Base-by-base conservation (phyloP, 1,140 invertebrate genomes). In the Himalopsyche phryganea region DNA sequence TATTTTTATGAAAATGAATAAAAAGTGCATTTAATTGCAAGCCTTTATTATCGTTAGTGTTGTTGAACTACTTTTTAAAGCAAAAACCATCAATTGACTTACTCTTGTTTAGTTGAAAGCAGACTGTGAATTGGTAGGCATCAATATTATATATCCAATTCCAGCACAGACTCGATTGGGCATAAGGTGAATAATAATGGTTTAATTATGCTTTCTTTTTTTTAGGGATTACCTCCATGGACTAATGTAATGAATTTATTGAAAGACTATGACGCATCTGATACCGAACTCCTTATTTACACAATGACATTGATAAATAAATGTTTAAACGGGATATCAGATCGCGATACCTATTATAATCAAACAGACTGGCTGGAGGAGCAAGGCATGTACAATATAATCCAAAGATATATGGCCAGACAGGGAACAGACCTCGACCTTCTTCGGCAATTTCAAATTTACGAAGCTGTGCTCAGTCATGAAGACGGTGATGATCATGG, bases 311-410 rank as follows among this genome's bases (percentile, higher is more conserved):
- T 99, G 38, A 88, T 99, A 61, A 99, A 99, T 76, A 97, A 96
- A 79, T 94, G 94, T 20, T 73, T 99, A 11, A 95, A 94, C 71
- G 96, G 95, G 6, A 86, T 98, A 51, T 92, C 93, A 0, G 96
- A 98, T 76, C 92, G 96, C 75, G 95, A 98, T 71, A 93, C 90
- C 7, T 99, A 98, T 72, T 99, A 98, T 70, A 96, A 99, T 77
- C 91, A 99, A 67, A 94, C 96, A 0, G 97, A 99, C 79, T 84
- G 86, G 32, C 76, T 99, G 28, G 96, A 99, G 73, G 94, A 98
- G 65, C 94, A 97, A 69, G 95, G 94, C 2, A 96, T 99, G 74
- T 94, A 98, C 72, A 80, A 81, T 14, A 89, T 98, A 35, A 92
- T 96, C 65, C 87, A 93, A 68, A 83, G 89, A 50, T 96, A 96